phyloP scores from a whole-genome alignment of 2,797 vertebrate species.

The Catostomus latipinnis region DNA sequence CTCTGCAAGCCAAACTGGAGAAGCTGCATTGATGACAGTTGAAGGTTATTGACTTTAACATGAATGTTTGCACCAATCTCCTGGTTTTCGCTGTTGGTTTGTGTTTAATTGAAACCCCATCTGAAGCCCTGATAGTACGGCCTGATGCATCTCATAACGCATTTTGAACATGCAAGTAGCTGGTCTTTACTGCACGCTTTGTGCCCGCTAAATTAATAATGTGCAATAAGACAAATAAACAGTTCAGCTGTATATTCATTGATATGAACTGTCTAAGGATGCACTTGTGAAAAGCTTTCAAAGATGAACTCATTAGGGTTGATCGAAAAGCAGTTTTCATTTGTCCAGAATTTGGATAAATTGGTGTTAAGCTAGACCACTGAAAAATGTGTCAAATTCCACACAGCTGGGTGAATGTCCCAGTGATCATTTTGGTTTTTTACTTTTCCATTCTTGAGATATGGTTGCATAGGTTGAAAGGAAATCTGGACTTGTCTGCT shows the following conservation, averaged over 20 bases:
- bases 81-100: no score
- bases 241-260: no score
- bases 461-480: not conserved
- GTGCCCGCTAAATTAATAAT: not conserved
- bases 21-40: slow-evolving; percentile 82
- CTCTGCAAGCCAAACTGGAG: slow-evolving; percentile 94
- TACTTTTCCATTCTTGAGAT: not conserved
- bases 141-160: not conserved
- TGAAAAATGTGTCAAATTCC: not conserved
- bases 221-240: slow-evolving; percentile 10
- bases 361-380: no score
- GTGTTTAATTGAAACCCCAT: no score
- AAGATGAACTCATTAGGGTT: no score
- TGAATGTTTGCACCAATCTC: not conserved
- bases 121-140: not conserved
- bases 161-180: no score
- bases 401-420: not conserved
- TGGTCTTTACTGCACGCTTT: not conserved
- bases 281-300: not conserved
- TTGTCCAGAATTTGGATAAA: not conserved
- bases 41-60: not conserved
- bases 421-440: not conserved
- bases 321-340: not conserved
- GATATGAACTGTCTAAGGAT: not conserved
- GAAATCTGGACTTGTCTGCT: not conserved